These are phyloP conservation scores for Myopa tessellatipennis DNA, from an alignment of 2,888 invertebrate genomes.

Conservation along the genomic window DNA sequence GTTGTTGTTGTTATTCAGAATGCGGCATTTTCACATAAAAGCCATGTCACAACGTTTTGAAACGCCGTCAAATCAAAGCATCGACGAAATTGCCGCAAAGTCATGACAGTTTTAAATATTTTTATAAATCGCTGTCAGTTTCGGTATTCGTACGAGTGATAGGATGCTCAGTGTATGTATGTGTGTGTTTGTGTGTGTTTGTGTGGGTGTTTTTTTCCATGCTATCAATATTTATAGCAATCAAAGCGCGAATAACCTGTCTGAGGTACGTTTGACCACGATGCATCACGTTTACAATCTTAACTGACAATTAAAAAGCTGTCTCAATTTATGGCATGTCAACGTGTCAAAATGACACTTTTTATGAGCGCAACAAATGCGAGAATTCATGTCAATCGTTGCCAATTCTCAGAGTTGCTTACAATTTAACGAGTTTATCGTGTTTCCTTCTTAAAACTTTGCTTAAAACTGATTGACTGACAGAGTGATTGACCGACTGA, in stretches of 20 bases:
- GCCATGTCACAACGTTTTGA: constrained; percentile 32
- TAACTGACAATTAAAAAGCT: constrained; percentile 52
- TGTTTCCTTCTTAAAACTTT: neutral
- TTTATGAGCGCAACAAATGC: constrained; percentile 50
- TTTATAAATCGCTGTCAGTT: constrained; percentile 29
- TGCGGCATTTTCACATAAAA: constrained; percentile 27
- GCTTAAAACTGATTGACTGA: neutral
- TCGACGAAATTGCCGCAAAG: constrained; percentile 10
- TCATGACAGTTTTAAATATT: constrained; percentile 22
- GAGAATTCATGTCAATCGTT: constrained; percentile 23
- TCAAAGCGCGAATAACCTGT: constrained; percentile 38
- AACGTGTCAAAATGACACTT: constrained; percentile 54
- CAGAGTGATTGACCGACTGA: too few species aligned
- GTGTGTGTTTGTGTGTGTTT: constrained; percentile 16
- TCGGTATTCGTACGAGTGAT: neutral
- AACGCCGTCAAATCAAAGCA: constrained; percentile 31
- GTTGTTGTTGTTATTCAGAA: neutral
- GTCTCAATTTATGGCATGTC: constrained; percentile 52
- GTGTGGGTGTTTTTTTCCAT: constrained; percentile 26
- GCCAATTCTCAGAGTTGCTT: neutral
- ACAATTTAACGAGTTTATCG: neutral
- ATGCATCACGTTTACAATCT: constrained; percentile 26
- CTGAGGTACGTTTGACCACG: constrained; percentile 39
- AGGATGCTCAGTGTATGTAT: neutral
- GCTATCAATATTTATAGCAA: constrained; percentile 51